Evolutionary conservation across 2,888 invertebrate species (phyloP), one percentile per base, ranked within the genome.

Genomic region (Lutraria lutraria): DNA sequence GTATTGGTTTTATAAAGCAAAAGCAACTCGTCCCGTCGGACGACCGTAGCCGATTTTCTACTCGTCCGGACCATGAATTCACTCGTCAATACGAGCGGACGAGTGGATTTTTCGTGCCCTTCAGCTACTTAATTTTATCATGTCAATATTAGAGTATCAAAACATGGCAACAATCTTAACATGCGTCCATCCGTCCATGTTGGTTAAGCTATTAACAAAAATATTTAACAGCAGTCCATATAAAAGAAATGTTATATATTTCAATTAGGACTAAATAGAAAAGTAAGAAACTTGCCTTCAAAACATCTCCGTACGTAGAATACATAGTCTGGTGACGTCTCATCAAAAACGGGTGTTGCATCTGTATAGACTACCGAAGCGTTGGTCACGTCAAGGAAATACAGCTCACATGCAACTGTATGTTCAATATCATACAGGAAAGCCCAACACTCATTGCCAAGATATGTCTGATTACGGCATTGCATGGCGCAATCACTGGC

Each of bases 241-340:
- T 43, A 43, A 43, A 43, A 43, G 8, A 8, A 43, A 43, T 43
- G n/a, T n/a, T n/a, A 56, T 56, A 15, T 13, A n/a, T 56, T 56
- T 56, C 16, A 56, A 2, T 56, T 8, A 56, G 56, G 12, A 56
- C 56, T 56, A 56, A 43, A 63, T 4, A 63, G 15, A 12, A 63
- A 63, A 63, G n/a, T 68, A 25, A 34, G 8, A 2, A 43, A 15
- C 2, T 29, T 83, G 86, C 89, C 89, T 83, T 89, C 89, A 60
- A 89, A 89, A 54, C 89, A 89, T 52, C 53, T 72, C 0, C 89
- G 63, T 21, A 89, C 63, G 63, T 89, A 89, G 21, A 86, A 86
- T 6, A 86, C 68, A 52, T n/a, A 80, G 43, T 88, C 88, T 12
- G 31, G 10, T 2, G 6, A 29, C 6, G 83, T 60, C 8, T 53